Percentiles rank a stretch among this genome's conserved stretches.
These are phyloP conservation scores for Entelurus aequoreus DNA, from an alignment of 2,113 vertebrate species.

Conservation along the genomic window DNA sequence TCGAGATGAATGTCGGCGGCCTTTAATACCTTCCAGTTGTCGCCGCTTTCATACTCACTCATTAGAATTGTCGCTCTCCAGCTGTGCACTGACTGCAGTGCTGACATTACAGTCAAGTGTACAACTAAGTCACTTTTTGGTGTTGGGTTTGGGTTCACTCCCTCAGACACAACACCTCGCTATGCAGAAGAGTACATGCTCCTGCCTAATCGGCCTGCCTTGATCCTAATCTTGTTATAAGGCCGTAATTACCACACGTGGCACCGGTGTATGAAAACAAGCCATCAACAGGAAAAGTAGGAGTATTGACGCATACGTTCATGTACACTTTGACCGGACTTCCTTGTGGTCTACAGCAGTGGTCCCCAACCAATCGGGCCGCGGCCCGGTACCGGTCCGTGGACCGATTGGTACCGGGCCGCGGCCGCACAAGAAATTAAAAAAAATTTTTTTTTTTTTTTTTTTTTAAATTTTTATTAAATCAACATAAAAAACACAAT, in stretches of 20 bases:
- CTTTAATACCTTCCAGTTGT: not conserved
- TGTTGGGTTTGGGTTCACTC: not conserved
- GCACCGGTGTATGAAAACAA: conserved; percentile 48
- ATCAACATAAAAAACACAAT: too few relatives aligned
- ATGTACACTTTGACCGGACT: too few relatives aligned
- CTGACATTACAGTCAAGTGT: too few relatives aligned
- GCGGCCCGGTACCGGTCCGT: too few relatives aligned
- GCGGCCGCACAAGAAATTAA: too few relatives aligned
- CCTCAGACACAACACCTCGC: not conserved
- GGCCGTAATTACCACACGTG: conserved; percentile 48
- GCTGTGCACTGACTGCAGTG: not conserved
- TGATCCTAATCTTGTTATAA: conserved; percentile 70
- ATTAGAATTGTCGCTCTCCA: conserved; percentile 31
- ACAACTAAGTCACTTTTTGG: too few relatives aligned
- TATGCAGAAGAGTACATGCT: conserved; percentile 36
- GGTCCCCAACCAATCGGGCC: too few relatives aligned
- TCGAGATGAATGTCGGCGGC: not conserved
- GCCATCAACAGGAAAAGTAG: not conserved
- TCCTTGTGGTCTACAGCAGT: too few relatives aligned
- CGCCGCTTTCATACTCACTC: conserved; percentile 21
- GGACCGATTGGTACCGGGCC: too few relatives aligned
- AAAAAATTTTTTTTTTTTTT: too few relatives aligned
- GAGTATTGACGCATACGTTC: too few relatives aligned
- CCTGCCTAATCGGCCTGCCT: conserved; percentile 54
- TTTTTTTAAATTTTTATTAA: too few relatives aligned